Conservation (phyloP, 2,888 invertebrate genomes). For the Aphodius sticticus region DNA sequence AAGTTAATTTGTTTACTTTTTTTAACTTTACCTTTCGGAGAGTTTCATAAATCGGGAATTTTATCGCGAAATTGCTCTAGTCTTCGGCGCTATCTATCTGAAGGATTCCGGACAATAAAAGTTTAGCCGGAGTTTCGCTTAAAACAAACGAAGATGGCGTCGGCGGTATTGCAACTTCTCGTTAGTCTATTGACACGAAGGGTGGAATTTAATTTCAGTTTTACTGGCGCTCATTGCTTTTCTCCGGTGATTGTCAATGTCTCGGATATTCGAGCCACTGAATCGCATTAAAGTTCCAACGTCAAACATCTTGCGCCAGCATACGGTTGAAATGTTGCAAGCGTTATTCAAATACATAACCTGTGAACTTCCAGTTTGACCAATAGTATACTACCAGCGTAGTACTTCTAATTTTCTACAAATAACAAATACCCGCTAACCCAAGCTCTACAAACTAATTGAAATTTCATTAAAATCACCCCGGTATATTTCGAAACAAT, state of each 20-base stretch:
- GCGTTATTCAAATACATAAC: no score
- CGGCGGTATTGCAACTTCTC: neutral
- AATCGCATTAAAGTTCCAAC: neutral
- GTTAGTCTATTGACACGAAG: neutral
- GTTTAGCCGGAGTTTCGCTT: neutral
- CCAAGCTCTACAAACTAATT: no score
- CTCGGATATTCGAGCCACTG: neutral
- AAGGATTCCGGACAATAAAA: neutral
- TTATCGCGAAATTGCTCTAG: neutral
- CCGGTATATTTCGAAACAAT: no score
- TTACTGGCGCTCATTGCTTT: neutral
- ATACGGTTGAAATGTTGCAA: no score
- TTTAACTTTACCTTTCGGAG: neutral
- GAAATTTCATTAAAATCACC: no score
- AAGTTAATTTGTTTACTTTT: neutral
- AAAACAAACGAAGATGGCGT: neutral
- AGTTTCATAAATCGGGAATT: neutral
- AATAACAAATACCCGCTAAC: no score
- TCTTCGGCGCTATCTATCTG: neutral
- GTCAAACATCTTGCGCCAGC: neutral
- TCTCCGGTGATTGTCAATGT: neutral
- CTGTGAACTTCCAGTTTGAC: no score
- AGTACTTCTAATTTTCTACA: no score
- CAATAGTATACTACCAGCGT: no score
- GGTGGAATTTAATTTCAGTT: slow-evolving; percentile 4